phyloP scores from a whole-genome alignment of 2,113 vertebrate genomes.

The Cryptomyrus ogoouensis region DNA sequence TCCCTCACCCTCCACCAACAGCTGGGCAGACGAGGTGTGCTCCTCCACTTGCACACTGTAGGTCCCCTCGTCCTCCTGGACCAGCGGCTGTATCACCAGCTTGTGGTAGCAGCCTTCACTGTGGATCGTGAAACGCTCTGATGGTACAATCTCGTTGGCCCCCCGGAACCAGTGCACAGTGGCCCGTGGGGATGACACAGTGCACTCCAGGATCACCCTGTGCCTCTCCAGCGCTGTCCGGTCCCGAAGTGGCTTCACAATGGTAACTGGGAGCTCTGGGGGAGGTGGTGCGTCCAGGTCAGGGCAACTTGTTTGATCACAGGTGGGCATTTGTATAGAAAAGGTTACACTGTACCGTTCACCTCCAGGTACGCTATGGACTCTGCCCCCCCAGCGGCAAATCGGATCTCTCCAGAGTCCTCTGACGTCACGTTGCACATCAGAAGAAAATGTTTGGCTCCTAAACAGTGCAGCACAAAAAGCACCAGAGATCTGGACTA shows the following conservation, averaged over 20 bases:
- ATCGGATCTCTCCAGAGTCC: slow-evolving; percentile 75
- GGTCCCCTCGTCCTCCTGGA: slow-evolving; percentile 72
- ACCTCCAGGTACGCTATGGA: slow-evolving; percentile 72
- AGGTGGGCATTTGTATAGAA: not conserved
- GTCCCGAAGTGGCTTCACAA: slow-evolving; percentile 79
- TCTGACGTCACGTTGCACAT: slow-evolving; percentile 69
- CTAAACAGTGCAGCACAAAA: slow-evolving; percentile 47
- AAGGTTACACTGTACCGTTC: slow-evolving; percentile 61
- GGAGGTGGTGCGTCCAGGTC: not conserved
- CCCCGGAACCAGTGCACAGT: slow-evolving; percentile 74
- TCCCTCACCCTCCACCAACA: slow-evolving; percentile 80
- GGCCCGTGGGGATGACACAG: slow-evolving; percentile 67
- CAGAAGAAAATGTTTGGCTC: slow-evolving; percentile 77
- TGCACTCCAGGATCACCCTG: slow-evolving; percentile 84
- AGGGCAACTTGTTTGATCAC: not conserved
- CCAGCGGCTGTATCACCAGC: slow-evolving; percentile 73
- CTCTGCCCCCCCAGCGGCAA: slow-evolving; percentile 61
- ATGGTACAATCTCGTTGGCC: slow-evolving; percentile 59
- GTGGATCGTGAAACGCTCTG: slow-evolving; percentile 73
- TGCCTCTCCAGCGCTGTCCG: slow-evolving; percentile 80
- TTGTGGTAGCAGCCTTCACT: slow-evolving; percentile 77
- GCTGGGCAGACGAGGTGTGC: slow-evolving; percentile 69
- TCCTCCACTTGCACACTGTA: slow-evolving; percentile 76
- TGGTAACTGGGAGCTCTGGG: slow-evolving; percentile 77
- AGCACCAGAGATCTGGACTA: not conserved